Base-by-base conservation (phyloP, 2,113 vertebrate species). In the Isurus oxyrinchus region DNA sequence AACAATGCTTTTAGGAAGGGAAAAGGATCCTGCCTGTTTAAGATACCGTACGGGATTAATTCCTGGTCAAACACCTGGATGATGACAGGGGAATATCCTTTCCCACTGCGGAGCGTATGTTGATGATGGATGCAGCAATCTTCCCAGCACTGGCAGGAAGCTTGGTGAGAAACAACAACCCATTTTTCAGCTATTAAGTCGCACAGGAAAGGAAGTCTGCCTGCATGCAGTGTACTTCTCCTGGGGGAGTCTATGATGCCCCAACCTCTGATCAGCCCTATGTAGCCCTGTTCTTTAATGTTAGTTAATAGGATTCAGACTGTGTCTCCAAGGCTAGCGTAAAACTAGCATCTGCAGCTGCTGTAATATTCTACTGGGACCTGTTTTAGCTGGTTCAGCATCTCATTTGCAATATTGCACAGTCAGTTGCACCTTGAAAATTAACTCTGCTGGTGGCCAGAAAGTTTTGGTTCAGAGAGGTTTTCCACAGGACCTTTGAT, bases 31-130 rank as follows among this genome's bases (percentile, higher is more conserved):
- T 61, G 90, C 40, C 31, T 63, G 16, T 93, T 61, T 93, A 63
- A 93, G 31, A 63, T 93, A 61, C 57, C 35, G 31, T 35, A 14
- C 7, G 5, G 13, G 57, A n/a, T 63, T 93, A 61, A n/a, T 93
- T 93, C 90, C 31, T 93, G 57, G 13, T 93, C 57, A 93, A 63
- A 57, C 90, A 93, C 90, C 90, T 93, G 90, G 90, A 93, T 14
- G 87, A 90, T 23, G 87, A 61, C 31, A 31, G 49, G 87, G 11
- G 57, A 93, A 91, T 91, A 91, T 93, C 57, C 57, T 63, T 93
- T 93, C 40, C 90, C n/a, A 93, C 59, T 40, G 13, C 11, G 19
- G 90, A 93, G 5, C 35, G 4, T 76, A n/a, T 63, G 57, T 63
- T 61, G 90, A 61, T 93, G 57, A 61, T 93, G 57, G 57, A 93